A percentile compares a stretch with the other conserved stretches of the same genome.
These are phyloP conservation scores for Ptychodera flava DNA, from an alignment of 35 echinoderm and acorn worm species.

Conservation along the genomic window DNA sequence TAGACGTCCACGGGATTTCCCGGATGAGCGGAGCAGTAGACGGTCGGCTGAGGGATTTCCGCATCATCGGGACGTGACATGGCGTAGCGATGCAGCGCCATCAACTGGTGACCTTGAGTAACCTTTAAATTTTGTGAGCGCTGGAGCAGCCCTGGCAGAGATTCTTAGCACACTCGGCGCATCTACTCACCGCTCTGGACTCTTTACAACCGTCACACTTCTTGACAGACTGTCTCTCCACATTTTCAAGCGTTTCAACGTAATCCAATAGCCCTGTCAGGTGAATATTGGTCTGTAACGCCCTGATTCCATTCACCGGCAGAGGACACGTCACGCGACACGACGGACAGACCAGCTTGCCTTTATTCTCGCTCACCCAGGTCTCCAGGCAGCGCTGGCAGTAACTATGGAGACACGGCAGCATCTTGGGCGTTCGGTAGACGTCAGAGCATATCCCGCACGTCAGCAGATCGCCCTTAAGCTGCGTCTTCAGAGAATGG, in stretches of 20 bases:
- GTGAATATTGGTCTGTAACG: background rate
- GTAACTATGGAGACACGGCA: slow-evolving; percentile 55
- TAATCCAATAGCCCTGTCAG: background rate
- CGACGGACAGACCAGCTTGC: background rate
- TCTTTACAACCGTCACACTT: background rate
- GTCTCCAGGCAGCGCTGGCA: slow-evolving; percentile 46
- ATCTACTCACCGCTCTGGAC: background rate
- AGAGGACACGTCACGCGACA: background rate
- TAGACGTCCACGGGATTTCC: slow-evolving; percentile 12
- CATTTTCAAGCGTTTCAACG: background rate
- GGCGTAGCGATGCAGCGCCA: background rate
- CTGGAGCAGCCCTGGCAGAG: background rate
- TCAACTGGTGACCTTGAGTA: background rate
- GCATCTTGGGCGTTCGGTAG: slow-evolving; percentile 38
- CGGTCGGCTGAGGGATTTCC: background rate
- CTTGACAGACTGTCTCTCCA: background rate
- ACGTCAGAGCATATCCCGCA: slow-evolving; percentile 11
- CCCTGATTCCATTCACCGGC: background rate
- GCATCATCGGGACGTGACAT: background rate
- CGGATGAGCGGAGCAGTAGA: slow-evolving; percentile 12
- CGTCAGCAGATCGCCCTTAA: background rate
- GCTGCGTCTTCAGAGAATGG: background rate
- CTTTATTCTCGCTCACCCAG: slow-evolving; percentile 35
- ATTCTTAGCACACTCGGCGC: background rate
- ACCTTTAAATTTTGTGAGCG: background rate